phyloP scores from a whole-genome alignment of 2,113 vertebrate genomes.

The Okapia johnstoni region DNA sequence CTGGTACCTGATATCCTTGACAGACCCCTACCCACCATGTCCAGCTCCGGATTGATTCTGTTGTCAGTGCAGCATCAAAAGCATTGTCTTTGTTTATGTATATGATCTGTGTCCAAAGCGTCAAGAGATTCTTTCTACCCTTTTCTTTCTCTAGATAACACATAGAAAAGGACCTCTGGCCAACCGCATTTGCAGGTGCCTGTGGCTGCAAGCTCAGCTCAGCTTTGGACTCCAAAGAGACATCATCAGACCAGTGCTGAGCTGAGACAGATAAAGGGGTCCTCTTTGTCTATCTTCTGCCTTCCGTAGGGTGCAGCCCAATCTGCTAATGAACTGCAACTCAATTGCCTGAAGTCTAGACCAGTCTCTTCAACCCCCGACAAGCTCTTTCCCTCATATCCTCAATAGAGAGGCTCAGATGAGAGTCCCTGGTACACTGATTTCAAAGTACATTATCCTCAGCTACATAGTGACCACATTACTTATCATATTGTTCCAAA shows the following conservation, averaged over 20 bases:
- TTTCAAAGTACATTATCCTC: background rate
- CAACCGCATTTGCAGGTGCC: background rate
- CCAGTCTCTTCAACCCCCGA: background rate
- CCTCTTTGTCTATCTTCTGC: background rate
- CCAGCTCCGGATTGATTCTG: background rate
- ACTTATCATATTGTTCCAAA: background rate
- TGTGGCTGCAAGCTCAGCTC: background rate
- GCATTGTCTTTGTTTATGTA: background rate
- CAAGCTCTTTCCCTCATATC: background rate
- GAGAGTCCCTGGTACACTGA: background rate
- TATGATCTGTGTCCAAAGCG: background rate
- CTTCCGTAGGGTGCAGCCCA: background rate
- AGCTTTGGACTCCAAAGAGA: background rate
- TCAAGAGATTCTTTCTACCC: background rate
- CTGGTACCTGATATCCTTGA: background rate
- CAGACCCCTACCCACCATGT: too few relatives aligned
- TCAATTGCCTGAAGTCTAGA: background rate
- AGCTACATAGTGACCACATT: background rate
- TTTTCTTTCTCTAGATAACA: background rate
- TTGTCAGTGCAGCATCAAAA: background rate
- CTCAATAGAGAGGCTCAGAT: background rate
- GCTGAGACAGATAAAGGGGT: background rate
- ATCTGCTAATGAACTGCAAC: too few relatives aligned
- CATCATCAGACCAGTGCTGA: background rate
- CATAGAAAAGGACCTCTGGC: background rate